Evolutionary conservation across 2,113 vertebrate genomes (phyloP).

Genomic region (Gymnorhina tibicen): DNA sequence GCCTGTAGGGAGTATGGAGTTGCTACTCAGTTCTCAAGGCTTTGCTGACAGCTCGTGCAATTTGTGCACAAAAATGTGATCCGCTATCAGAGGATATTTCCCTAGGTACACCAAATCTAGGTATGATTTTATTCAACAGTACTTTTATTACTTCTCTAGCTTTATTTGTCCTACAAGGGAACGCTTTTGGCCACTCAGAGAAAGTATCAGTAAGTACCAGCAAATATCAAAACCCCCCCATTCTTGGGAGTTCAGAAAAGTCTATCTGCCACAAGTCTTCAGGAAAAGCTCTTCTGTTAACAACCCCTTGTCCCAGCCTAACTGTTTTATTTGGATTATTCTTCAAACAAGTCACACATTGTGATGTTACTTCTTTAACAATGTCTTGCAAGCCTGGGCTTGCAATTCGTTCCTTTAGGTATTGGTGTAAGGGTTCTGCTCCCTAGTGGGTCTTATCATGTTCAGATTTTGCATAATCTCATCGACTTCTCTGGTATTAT

Average conservation of each 20-base stretch:
- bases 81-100: not conserved
- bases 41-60: too few relatives aligned
- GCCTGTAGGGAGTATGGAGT: not conserved
- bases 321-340: not conserved
- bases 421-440: too few relatives aligned
- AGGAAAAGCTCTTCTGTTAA: not conserved
- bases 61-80: not conserved
- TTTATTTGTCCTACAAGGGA: not conserved
- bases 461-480: not conserved
- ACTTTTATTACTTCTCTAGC: not conserved
- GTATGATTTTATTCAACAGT: not conserved
- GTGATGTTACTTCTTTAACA: not conserved
- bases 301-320: not conserved
- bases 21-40: not conserved
- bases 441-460: not conserved
- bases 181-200: not conserved
- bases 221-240: accelerated
- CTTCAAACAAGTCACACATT: not conserved
- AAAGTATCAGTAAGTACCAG: not conserved
- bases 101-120: not conserved
- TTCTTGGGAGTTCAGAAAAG: not conserved
- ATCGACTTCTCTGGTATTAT: not conserved
- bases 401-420: not conserved
- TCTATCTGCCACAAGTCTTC: not conserved
- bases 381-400: not conserved